Conservation (phyloP, 2,113 vertebrate genomes). For the Monopterus albus region DNA sequence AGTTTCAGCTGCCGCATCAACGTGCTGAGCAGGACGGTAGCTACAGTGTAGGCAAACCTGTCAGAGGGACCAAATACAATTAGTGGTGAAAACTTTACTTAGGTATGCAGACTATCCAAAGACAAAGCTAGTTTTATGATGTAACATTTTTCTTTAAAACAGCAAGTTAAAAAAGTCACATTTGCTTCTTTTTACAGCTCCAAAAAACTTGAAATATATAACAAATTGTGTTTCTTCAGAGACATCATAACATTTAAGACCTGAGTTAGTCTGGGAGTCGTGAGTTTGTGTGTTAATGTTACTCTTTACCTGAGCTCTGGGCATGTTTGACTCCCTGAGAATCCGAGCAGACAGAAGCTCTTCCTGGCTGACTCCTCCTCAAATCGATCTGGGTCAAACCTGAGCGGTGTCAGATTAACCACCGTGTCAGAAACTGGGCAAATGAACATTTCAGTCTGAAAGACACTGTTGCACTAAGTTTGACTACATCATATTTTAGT, state of each 20-base stretch:
- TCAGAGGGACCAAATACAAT: not conserved
- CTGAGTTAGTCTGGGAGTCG: too few species aligned
- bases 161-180: not conserved
- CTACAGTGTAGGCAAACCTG: conserved; percentile 93
- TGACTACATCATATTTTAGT: too few species aligned
- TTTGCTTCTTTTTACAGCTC: not conserved
- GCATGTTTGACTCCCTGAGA: conserved; percentile 92
- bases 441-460: too few species aligned
- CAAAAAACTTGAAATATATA: too few species aligned
- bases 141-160: too few species aligned
- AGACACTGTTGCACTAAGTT: too few species aligned
- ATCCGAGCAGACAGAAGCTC: conserved; percentile 91
- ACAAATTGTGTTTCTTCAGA: too few species aligned
- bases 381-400: conserved; percentile 94
- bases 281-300: not conserved
- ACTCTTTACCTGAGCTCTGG: conserved; percentile 89
- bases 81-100: too few species aligned
- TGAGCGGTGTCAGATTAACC: conserved; percentile 53
- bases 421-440: not conserved
- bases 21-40: conserved; percentile 88
- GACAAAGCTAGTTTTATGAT: too few species aligned
- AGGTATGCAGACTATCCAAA: too few species aligned
- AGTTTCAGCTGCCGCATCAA: conserved; percentile 87
- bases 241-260: too few species aligned
- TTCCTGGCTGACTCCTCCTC: conserved; percentile 85